phyloP scores from a whole-genome alignment of 2,888 invertebrate species.

The Brassicogethes aeneus region DNA sequence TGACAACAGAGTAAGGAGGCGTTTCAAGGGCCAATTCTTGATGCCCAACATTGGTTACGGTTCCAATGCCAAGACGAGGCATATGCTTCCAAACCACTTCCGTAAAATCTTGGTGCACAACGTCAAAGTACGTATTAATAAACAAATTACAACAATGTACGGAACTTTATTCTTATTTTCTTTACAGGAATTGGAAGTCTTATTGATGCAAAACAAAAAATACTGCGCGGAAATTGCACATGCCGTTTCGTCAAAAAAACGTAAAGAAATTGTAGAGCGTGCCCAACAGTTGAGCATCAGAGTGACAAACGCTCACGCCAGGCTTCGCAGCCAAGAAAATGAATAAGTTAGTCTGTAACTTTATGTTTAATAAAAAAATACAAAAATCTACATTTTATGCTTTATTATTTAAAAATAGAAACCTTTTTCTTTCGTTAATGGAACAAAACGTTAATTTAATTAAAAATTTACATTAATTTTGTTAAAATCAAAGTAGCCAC shows the following conservation, averaged over 20 bases:
- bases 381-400: too few relatives aligned
- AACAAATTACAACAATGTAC: not conserved
- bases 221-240: slow-evolving; percentile 98
- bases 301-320: slow-evolving; percentile 93
- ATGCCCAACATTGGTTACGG: slow-evolving; percentile 99
- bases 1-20: slow-evolving; percentile 97
- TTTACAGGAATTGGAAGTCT: slow-evolving; percentile 83
- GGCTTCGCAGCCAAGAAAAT: slow-evolving; percentile 96
- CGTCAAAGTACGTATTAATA: slow-evolving; percentile 52
- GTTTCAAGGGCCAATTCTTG: slow-evolving; percentile 97
- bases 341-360: slow-evolving; percentile 59
- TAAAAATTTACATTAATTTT: too few relatives aligned
- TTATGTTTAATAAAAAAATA: slow-evolving; percentile 24
- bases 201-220: slow-evolving; percentile 98
- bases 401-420: too few relatives aligned
- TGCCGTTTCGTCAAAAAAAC: slow-evolving; percentile 94
- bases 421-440: too few relatives aligned
- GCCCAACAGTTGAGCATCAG: slow-evolving; percentile 93
- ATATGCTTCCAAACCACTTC: slow-evolving; percentile 97
- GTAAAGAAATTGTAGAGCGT: slow-evolving; percentile 92
- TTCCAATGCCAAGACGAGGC: slow-evolving; percentile 86
- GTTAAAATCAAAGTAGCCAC: too few relatives aligned
- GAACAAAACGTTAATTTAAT: too few relatives aligned
- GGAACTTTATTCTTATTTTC: slow-evolving; percentile 11
- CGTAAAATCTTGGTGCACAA: slow-evolving; percentile 90